Conservation (phyloP, 2,888 invertebrate genomes). For the Scaptomyza reducta region DNA sequence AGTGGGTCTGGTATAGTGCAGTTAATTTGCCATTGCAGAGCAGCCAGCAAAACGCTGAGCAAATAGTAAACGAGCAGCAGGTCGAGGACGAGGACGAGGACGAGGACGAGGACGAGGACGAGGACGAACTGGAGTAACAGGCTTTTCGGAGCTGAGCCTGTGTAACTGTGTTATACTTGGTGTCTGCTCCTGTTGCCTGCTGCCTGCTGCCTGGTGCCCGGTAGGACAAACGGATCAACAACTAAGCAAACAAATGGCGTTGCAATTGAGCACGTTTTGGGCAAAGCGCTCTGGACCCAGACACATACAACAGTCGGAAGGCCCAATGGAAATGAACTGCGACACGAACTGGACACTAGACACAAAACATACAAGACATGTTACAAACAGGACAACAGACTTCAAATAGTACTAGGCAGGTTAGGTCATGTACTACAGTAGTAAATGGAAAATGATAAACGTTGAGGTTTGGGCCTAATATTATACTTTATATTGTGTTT, state of each 20-base stretch:
- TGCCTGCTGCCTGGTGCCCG: background rate
- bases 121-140: slow-evolving; percentile 1
- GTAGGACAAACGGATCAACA: slow-evolving; percentile 64
- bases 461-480: no score
- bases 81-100: background rate
- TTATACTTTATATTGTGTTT: no score
- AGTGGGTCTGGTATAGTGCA: slow-evolving; percentile 38
- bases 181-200: background rate
- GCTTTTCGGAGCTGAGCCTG: slow-evolving; percentile 23
- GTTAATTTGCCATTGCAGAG: slow-evolving; percentile 72
- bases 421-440: slow-evolving; percentile 25
- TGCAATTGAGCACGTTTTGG: slow-evolving; percentile 81
- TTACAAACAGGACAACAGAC: slow-evolving; percentile 1
- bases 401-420: slow-evolving; percentile 6
- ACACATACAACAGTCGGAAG: slow-evolving; percentile 26
- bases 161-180: background rate
- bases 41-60: slow-evolving; percentile 71
- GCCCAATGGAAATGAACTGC: slow-evolving; percentile 75
- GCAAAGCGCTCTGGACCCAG: slow-evolving; percentile 47
- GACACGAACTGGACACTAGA: slow-evolving; percentile 34
- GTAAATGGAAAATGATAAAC: background rate
- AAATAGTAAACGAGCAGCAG: slow-evolving; percentile 64
- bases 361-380: slow-evolving; percentile 12
- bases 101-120: background rate
- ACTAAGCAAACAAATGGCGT: slow-evolving; percentile 79